A percentile compares a stretch with the other conserved stretches of the same genome.
phyloP scores from a whole-genome alignment of 1,140 invertebrate genomes.

The Microplitis demolitor region DNA sequence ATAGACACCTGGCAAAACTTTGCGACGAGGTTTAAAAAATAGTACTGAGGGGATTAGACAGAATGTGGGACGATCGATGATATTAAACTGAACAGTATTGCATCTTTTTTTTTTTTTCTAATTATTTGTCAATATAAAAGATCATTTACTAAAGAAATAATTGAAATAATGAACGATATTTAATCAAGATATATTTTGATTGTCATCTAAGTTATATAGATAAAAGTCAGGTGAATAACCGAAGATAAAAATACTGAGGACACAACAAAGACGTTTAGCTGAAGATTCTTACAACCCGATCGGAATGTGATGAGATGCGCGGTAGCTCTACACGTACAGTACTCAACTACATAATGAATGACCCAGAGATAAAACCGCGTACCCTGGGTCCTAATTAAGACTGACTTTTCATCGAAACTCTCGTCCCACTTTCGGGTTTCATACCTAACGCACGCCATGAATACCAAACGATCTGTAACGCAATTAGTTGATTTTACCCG shows the following conservation, averaged over 20 bases:
- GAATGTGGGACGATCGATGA: too few relatives aligned
- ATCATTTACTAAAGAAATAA: too few relatives aligned
- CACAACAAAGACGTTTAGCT: constrained; percentile 20
- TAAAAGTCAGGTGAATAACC: constrained; percentile 57
- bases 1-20: constrained; percentile 24
- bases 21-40: neutral
- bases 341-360: constrained; percentile 48
- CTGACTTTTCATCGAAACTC: constrained; percentile 51
- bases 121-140: too few relatives aligned
- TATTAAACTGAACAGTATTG: too few relatives aligned
- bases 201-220: constrained; percentile 27
- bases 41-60: neutral
- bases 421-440: constrained; percentile 44
- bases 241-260: constrained; percentile 57
- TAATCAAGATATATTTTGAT: too few relatives aligned
- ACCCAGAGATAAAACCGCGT: constrained; percentile 54
- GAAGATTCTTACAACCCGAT: constrained; percentile 15
- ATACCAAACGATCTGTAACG: constrained; percentile 2
- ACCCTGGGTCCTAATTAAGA: constrained; percentile 53
- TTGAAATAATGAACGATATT: too few relatives aligned
- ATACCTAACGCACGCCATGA: neutral
- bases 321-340: neutral
- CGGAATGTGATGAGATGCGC: constrained; percentile 9
- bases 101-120: too few relatives aligned
- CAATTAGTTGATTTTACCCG: neutral